phyloP scores from a whole-genome alignment of 1,140 invertebrate species.

The Orius insidiosus region DNA sequence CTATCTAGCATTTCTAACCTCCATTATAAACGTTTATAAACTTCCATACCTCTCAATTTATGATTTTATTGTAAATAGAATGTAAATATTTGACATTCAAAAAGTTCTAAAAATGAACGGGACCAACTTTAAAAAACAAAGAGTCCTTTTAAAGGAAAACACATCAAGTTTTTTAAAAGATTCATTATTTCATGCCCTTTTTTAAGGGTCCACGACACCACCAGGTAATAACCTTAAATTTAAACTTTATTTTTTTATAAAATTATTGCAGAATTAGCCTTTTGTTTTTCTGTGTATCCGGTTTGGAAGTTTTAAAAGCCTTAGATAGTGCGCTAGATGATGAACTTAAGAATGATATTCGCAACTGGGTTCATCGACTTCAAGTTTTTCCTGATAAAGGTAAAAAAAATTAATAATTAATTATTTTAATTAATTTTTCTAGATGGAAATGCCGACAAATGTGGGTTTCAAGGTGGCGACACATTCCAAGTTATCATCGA shows the following conservation, averaged over 20 bases:
- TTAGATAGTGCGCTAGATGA: slow-evolving; percentile 42
- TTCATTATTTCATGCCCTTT: slow-evolving; percentile 14
- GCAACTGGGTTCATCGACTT: slow-evolving; percentile 79
- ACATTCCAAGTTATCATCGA: slow-evolving; percentile 29
- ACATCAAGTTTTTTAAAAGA: slow-evolving; percentile 17
- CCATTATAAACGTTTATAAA: no score
- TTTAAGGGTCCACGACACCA: slow-evolving; percentile 14
- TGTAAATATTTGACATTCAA: slow-evolving; percentile 2
- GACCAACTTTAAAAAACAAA: no score
- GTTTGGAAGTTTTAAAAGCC: slow-evolving; percentile 66
- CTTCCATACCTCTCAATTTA: background rate
- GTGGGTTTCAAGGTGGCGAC: slow-evolving; percentile 57
- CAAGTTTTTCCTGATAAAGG: slow-evolving; percentile 46
- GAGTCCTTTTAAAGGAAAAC: background rate
- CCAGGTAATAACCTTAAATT: slow-evolving; percentile 17
- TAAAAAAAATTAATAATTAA: slow-evolving; percentile 23
- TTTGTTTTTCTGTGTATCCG: slow-evolving; percentile 77
- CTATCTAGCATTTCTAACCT: no score
- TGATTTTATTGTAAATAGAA: background rate
- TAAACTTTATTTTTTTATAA: background rate
- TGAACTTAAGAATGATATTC: slow-evolving; percentile 45
- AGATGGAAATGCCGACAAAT: slow-evolving; percentile 30
- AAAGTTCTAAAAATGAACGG: no score
- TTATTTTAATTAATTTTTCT: slow-evolving; percentile 22
- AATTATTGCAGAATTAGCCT: slow-evolving; percentile 56